Evolutionary conservation across 2,888 invertebrate species (phyloP), one percentile per base, ranked within the genome.

Genomic region (Caenorhabditis plicata): DNA sequence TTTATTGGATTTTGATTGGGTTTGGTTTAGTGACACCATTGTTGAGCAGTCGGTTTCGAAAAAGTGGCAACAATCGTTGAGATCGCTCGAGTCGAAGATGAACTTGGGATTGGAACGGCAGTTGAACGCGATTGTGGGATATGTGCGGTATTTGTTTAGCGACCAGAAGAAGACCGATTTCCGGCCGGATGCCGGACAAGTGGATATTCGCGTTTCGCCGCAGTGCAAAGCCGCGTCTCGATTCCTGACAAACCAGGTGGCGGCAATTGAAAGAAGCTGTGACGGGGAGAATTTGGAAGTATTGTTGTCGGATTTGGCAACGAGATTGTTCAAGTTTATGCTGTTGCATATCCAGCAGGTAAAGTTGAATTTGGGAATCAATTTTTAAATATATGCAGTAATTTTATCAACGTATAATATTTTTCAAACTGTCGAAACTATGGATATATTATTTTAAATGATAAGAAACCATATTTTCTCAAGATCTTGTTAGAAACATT

Each of bases 121-220:
- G 2, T 86, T 96, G 48, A 88, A 88, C 63, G 90, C 93, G 0
- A 87, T 94, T 22, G 88, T 90, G 56, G 48, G 58, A 26, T 57
- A 56, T 39, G 53, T 53, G 11, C 26, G 35, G 23, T 63, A 41
- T 27, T 23, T 63, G 50, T 53, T 63, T 33, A 56, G 57, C 0
- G 94, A 96, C 81, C 96, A 98, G 83, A 92, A 90, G 83, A 94
- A 93, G 82, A 89, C 89, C 0, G 96, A 96, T 83, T 96, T 85
- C 75, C 83, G 83, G 64, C 84, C 85, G 8, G 85, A 95, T 78
- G 61, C 69, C 13, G 69, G 72, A 43, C 51, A 64, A 25, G 40
- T 64, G 4, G 56, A 64, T 15, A 57, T 69, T 17, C 55, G 61
- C 22, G 64, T 57, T 11, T 61, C 65, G 8, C 51, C 54, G 25